Evolutionary conservation across 2,888 invertebrate genomes (phyloP).

Genomic region (Caenorhabditis becei): DNA sequence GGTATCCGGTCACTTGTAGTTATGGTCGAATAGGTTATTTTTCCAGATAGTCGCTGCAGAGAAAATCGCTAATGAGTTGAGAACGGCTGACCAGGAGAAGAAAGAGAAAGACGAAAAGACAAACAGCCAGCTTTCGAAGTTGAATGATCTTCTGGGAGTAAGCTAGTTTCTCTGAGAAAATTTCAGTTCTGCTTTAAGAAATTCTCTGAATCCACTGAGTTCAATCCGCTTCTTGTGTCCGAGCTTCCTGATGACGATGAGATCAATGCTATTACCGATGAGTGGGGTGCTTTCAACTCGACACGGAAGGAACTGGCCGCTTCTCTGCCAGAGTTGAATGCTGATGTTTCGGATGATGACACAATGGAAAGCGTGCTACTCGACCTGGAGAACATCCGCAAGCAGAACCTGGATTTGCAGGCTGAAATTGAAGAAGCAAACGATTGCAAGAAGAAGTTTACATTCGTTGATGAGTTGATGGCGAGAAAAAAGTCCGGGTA

Average conservation of each 20-base stretch:
- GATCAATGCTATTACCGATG: background rate
- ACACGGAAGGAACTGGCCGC: background rate
- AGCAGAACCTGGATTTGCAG: background rate
- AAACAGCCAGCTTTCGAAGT: background rate
- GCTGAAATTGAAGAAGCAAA: conserved; percentile 20
- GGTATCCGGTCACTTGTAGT: background rate
- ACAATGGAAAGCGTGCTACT: background rate
- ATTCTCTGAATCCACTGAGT: background rate
- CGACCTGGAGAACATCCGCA: conserved; percentile 1
- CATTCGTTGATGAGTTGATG: background rate
- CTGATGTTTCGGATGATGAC: background rate
- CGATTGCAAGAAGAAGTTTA: conserved; percentile 5
- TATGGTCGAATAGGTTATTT: background rate
- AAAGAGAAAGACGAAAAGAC: background rate
- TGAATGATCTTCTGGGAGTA: background rate
- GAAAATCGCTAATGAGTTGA: background rate
- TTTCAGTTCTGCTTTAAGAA: conserved; percentile 1
- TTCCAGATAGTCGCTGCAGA: conserved; percentile 4
- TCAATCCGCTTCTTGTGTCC: background rate
- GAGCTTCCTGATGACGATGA: conserved; percentile 3
- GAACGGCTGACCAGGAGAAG: background rate
- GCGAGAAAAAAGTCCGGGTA: conserved; percentile 11
- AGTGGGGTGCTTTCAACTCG: conserved; percentile 3
- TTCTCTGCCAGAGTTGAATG: background rate
- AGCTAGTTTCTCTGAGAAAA: background rate